Base-by-base conservation (phyloP, 2,113 vertebrate species). In the Vidua chalybeata region DNA sequence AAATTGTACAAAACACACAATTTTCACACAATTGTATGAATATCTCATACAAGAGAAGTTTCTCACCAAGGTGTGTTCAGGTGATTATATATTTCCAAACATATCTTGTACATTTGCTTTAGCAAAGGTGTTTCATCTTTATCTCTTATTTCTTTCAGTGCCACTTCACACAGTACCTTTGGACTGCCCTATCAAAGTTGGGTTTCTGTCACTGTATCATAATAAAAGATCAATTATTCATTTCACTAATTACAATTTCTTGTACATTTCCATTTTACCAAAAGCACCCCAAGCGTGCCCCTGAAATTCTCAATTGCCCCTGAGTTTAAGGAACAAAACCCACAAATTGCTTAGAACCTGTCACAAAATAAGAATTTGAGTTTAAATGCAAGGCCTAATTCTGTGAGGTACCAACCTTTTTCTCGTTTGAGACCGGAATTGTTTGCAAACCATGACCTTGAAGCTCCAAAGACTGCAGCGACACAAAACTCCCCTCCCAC, bases 401-500 rank as follows among this genome's bases (percentile, higher is more conserved):
- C 15, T 30, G 48, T 28, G 64, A 83, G 10, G 58, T 13, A 98
- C 98, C 79, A 74, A 99, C 99, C 99, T 99, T 99, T 99, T 91
- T 99, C 99, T 96, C 99, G 98, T 96, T 99, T 99, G 91, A 99
- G 98, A 95, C 98, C 98, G 13, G 99, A 98, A 82, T 99, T 99
- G 94, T 98, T 99, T 92, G 99, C 98, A 98, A 99, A 99, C 99
- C 99, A 99, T 6, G 99, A 99, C 90, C 99, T 98, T 5, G 99
- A 99, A 1, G 99, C 98, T 45, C 99, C 99, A 64, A 99, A 99
- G 82, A 98, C 87, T 39, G 99, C 98, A 17, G 99, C 99, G 3
- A 99, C 99, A 30, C 99, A 99, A 87, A 99, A 99, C 95, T 99
- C 99, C 87, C 99, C 99, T 91, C 99, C 99, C 67, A 98, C 97